Evolutionary conservation across 2,113 vertebrate genomes (phyloP).

Genomic region (Nesogale talazaci): DNA sequence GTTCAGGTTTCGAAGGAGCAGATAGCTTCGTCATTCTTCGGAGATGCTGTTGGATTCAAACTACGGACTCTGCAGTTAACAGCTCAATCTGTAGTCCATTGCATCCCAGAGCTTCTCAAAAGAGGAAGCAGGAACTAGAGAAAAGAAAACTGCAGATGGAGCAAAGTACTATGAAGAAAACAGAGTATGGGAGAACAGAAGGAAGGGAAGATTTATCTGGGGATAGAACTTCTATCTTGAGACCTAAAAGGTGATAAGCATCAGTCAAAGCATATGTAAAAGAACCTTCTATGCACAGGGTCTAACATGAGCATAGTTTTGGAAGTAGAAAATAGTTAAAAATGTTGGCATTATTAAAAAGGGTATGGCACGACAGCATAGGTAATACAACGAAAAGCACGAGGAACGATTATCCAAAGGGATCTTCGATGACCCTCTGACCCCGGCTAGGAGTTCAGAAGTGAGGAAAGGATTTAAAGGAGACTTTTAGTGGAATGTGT

Average conservation of each 20-base stretch:
- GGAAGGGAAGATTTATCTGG: neutral
- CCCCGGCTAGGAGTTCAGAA: neutral
- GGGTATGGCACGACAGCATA: neutral
- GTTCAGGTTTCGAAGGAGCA: too few relatives aligned
- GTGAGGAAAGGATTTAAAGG: neutral
- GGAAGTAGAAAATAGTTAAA: neutral
- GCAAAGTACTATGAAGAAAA: neutral
- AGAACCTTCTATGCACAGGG: neutral
- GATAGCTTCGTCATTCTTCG: too few relatives aligned
- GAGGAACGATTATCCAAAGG: neutral
- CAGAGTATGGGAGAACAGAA: neutral
- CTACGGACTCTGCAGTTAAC: too few relatives aligned
- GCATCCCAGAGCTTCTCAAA: too few relatives aligned
- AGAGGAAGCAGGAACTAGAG: too few relatives aligned
- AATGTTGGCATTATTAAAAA: neutral
- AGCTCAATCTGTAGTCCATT: too few relatives aligned
- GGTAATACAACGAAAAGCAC: neutral
- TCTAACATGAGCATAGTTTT: neutral
- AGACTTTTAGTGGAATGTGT: neutral
- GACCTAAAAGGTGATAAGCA: neutral
- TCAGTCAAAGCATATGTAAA: neutral
- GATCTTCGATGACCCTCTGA: neutral
- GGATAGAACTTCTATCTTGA: neutral
- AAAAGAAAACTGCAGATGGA: neutral
- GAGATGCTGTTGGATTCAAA: too few relatives aligned